A percentile compares a stretch with the other conserved stretches of the same genome.
Evolutionary conservation across 2,888 invertebrate genomes (phyloP).

Genomic region (Folsomia manolachei): DNA sequence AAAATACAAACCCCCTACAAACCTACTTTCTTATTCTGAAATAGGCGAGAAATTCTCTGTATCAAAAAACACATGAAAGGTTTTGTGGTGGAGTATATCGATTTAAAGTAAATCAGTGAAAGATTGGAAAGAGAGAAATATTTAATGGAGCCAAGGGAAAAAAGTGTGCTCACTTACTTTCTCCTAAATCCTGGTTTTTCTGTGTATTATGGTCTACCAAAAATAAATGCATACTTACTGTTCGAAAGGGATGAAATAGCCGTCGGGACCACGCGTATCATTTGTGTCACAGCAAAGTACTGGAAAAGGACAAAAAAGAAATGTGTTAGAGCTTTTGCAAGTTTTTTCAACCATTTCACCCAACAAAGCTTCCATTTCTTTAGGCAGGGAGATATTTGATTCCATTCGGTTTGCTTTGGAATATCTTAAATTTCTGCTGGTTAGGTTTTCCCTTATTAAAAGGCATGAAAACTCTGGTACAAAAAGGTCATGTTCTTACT

Average conservation of each 20-base stretch:
- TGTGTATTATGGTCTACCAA: background rate
- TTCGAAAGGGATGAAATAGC: constrained; percentile 24
- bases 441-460: too few relatives aligned
- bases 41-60: too few relatives aligned
- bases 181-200: too few relatives aligned
- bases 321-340: background rate
- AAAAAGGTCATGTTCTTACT: too few relatives aligned
- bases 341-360: background rate
- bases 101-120: background rate
- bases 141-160: background rate
- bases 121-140: background rate
- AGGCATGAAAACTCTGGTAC: too few relatives aligned
- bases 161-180: too few relatives aligned
- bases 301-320: constrained; percentile 14
- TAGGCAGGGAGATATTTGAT: too few relatives aligned
- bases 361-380: background rate
- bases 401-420: too few relatives aligned
- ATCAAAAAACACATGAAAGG: background rate
- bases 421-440: too few relatives aligned
- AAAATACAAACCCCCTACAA: too few relatives aligned
- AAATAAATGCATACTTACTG: constrained; percentile 23
- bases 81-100: background rate
- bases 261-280: constrained; percentile 28
- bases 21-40: too few relatives aligned
- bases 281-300: constrained; percentile 39